phyloP scores from a whole-genome alignment of 2,888 invertebrate species.

The Eupithecia subumbrata region DNA sequence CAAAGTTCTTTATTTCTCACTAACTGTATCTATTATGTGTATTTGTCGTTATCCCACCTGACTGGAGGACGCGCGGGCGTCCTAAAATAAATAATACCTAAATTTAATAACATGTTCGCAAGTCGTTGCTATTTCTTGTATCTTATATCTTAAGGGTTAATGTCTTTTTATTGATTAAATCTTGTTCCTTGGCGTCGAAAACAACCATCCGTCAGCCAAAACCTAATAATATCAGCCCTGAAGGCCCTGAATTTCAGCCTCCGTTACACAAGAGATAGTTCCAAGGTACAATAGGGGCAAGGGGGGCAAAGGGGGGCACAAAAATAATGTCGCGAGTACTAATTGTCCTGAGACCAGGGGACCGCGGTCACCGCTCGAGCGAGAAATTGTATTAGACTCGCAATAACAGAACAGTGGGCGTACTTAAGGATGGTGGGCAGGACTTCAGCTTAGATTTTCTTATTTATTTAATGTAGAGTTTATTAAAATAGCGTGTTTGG shows the following conservation, averaged over 20 bases:
- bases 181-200: constrained; percentile 3
- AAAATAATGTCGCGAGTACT: constrained; percentile 76
- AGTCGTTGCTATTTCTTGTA: too few species aligned
- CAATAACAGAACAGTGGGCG: constrained; percentile 54
- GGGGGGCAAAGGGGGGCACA: constrained; percentile 58
- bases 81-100: too few species aligned
- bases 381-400: constrained; percentile 78
- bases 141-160: too few species aligned
- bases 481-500: not conserved
- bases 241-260: constrained; percentile 57
- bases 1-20: too few species aligned
- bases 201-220: constrained; percentile 16
- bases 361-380: constrained; percentile 69
- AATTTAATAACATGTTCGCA: too few species aligned
- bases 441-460: not conserved
- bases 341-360: constrained; percentile 80
- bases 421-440: constrained; percentile 23
- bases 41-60: too few species aligned
- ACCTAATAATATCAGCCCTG: constrained; percentile 39
- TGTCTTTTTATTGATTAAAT: too few species aligned
- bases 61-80: too few species aligned
- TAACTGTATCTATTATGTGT: too few species aligned
- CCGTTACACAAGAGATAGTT: constrained; percentile 60
- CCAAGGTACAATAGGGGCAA: constrained; percentile 63
- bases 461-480: not conserved